phyloP scores from a whole-genome alignment of 2,888 invertebrate species.

The Cryptocephalus primarius region DNA sequence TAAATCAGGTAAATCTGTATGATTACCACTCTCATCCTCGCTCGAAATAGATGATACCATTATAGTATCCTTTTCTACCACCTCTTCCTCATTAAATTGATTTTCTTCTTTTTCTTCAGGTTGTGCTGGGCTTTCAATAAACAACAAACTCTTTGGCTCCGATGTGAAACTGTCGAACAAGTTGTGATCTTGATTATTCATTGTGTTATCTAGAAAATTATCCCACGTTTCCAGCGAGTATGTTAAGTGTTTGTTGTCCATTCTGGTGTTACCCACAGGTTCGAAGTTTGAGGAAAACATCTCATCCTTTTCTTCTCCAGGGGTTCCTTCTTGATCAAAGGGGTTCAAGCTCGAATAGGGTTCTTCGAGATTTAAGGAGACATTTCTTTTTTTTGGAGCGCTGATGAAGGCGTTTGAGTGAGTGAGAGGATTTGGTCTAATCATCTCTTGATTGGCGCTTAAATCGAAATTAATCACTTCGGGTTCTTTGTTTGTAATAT shows the following conservation, averaged over 20 bases:
- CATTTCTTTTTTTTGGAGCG: constrained; percentile 10
- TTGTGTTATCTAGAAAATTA: constrained; percentile 33
- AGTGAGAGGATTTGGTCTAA: constrained; percentile 26
- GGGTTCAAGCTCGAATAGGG: constrained; percentile 17
- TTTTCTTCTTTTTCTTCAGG: no score
- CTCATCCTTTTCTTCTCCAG: constrained; percentile 29
- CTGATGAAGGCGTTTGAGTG: constrained; percentile 26
- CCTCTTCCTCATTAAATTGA: background rate
- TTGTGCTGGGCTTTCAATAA: constrained; percentile 8
- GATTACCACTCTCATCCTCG: background rate
- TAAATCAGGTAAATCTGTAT: background rate
- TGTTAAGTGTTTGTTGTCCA: constrained; percentile 17
- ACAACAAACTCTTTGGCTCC: constrained; percentile 30
- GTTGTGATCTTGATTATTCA: constrained; percentile 26
- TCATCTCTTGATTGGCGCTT: constrained; percentile 25
- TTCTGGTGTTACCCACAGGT: background rate
- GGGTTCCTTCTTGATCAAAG: constrained; percentile 9
- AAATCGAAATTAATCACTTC: constrained; percentile 23
- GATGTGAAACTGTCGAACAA: constrained; percentile 28
- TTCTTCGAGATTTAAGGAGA: constrained; percentile 6
- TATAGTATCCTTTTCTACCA: background rate
- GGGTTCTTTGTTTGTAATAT: background rate
- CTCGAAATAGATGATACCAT: no score
- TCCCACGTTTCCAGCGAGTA: constrained; percentile 38
- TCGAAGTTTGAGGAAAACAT: constrained; percentile 9